These are phyloP conservation scores for Dioctria linearis DNA, from an alignment of 2,888 invertebrate genomes.

Conservation along the genomic window DNA sequence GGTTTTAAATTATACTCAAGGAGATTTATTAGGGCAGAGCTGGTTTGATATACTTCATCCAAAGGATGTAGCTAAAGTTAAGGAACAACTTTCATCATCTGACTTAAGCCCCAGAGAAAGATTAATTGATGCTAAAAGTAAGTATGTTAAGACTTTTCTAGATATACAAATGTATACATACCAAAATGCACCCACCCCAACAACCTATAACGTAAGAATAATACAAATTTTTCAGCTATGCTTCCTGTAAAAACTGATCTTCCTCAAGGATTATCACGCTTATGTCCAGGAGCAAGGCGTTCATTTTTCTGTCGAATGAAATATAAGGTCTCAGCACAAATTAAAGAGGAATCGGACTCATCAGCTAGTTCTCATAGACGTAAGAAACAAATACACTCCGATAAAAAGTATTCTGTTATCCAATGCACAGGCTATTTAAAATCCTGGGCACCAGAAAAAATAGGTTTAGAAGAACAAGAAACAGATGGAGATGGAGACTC, in stretches of 20 bases:
- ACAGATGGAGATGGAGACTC: constrained; percentile 74
- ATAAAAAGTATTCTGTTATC: constrained; percentile 89
- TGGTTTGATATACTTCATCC: constrained; percentile 96
- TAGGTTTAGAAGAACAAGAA: constrained; percentile 79
- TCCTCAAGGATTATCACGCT: constrained; percentile 81
- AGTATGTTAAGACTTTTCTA: constrained; percentile 58
- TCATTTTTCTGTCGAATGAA: constrained; percentile 97
- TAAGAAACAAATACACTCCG: constrained; percentile 76
- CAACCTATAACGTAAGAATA: neutral
- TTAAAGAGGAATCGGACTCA: constrained; percentile 80
- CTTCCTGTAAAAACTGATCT: constrained; percentile 90
- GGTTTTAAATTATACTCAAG: constrained; percentile 86
- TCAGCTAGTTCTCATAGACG: constrained; percentile 76
- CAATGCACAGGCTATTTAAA: constrained; percentile 95
- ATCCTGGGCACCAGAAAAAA: constrained; percentile 89
- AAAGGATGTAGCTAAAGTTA: constrained; percentile 94
- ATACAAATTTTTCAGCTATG: constrained; percentile 79
- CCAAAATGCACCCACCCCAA: neutral
- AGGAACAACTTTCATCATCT: constrained; percentile 93
- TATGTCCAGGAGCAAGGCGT: constrained; percentile 90
- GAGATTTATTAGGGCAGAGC: constrained; percentile 91
- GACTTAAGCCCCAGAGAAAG: constrained; percentile 91
- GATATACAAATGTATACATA: no score
- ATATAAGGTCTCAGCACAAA: constrained; percentile 76
- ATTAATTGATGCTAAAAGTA: constrained; percentile 94